These are phyloP conservation scores for Coranthus polyacanthus DNA, from an alignment of 2,797 vertebrate species.

Conservation along the genomic window DNA sequence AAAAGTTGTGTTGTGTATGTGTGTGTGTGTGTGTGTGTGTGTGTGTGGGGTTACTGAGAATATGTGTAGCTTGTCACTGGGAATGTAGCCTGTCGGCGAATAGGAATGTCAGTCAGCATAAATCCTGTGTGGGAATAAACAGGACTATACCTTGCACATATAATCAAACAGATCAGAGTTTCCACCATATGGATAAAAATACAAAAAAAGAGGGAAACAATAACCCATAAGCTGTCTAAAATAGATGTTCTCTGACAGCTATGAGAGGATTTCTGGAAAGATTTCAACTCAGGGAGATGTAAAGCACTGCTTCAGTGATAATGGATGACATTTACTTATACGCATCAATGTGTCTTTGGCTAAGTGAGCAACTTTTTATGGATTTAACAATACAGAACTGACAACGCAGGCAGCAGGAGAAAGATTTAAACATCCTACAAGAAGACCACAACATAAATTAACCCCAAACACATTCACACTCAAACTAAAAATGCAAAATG, in stretches of 20 bases:
- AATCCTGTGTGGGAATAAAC: slow-evolving; percentile 29
- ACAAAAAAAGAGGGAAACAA: slow-evolving; percentile 22
- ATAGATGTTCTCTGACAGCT: slow-evolving; percentile 25
- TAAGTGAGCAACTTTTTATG: slow-evolving; percentile 23
- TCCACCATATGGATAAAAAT: slow-evolving; percentile 20
- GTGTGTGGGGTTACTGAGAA: slow-evolving; percentile 35
- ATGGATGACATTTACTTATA: slow-evolving; percentile 33
- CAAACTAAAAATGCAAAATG: background rate
- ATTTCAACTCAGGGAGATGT: slow-evolving; percentile 12
- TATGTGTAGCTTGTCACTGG: slow-evolving; percentile 53
- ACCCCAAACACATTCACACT: background rate
- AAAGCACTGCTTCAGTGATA: slow-evolving; percentile 13
- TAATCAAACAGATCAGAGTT: slow-evolving; percentile 18
- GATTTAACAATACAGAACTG: slow-evolving; percentile 13
- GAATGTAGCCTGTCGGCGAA: slow-evolving; percentile 51
- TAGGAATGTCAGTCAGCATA: slow-evolving; percentile 66
- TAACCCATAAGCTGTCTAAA: slow-evolving; percentile 22
- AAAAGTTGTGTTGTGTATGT: too few relatives aligned
- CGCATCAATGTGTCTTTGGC: slow-evolving; percentile 29
- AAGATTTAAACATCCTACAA: background rate
- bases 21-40: background rate
- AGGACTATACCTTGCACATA: slow-evolving; percentile 24
- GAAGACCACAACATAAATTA: background rate
- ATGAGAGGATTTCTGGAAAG: slow-evolving; percentile 16
- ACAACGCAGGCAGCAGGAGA: slow-evolving; percentile 10